Base-by-base conservation (phyloP, 2,797 vertebrate genomes). In the Tapera naevia region DNA sequence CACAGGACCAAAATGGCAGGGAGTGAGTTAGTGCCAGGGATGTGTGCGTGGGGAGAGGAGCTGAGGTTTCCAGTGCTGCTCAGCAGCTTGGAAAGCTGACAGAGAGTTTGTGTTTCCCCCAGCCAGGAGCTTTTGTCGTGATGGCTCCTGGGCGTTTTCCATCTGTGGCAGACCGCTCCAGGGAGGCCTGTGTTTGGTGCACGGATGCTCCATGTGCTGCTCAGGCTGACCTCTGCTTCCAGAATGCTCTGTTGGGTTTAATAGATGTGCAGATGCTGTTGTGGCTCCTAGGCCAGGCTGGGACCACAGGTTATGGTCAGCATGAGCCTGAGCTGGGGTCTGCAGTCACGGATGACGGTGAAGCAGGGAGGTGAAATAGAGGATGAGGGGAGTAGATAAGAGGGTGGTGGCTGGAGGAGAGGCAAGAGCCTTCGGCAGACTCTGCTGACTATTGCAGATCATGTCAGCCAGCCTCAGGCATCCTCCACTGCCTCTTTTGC, bases 71-170 rank as follows among this genome's bases (percentile, higher is more conserved):
- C 80, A 91, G 9, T 78, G 83, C 21, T 94, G 92, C 86, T 96
- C 94, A 93, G 86, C 1, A 1, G 58, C 82, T 91, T 73, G 88
- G 94, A 81, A 95, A 79, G 85, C 46, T 4, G 1, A 74, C 70
- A 66, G 84, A 53, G 75, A 93, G 88, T 88, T 88, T 88, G 37
- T 11, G 1, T 93, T 15, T 2, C 83, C 73, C 81, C 48, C 71
- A 82, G 93, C 81, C 84, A 84, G 62, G 62, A 88, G 86, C 73
- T 66, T 88, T 51, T 6, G 37, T 89, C 5, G 1, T 94, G 93
- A 86, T 87, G 81, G 90, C 87, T 97, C 74, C 93, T 93, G 89
- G 85, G 87, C 81, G 88, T 80, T 80, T 89, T 94, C 94, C 94
- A 94, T 94, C 95, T 96, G 94, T 0, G 1, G 78, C 88, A 95